Evolutionary conservation across 2,888 invertebrate genomes (phyloP), one percentile per base, ranked within the genome.

Genomic region (Eulithis testata): DNA sequence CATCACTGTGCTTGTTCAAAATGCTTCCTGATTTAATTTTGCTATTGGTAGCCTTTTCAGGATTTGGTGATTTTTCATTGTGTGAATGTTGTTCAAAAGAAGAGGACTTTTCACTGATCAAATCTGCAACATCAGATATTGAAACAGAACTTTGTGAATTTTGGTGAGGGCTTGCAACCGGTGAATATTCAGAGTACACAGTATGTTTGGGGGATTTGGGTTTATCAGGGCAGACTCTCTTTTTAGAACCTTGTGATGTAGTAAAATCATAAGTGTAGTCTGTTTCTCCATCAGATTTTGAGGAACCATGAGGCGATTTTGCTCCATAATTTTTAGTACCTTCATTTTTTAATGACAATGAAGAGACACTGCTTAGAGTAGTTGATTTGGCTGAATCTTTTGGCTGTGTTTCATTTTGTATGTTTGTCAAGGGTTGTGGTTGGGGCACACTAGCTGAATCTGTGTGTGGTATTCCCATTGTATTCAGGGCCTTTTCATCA

Each of bases 181-280:
- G 77, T 8, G 73, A 73, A 66, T 76, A 60, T 71, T 79, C 82
- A 49, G 78, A n/a, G 45, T 66, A 64, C 49, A 45, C 60, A 1
- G 37, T 60, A 47, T 58, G 54, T 27, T 65, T 62, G 0, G 63
- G 63, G 37, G 60, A 61, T 21, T 61, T 60, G 45, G 69, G 64
- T 52, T 70, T 76, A 31, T 79, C 76, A 58, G 71, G 66, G 37
- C 65, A 68, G 31, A 76, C 76, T 68, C 80, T 82, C 45, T 82
- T 77, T 72, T 80, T 79, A 44, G 85, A 82, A 57, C 71, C 69
- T 47, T 78, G 77, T 58, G 89, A 86, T 56, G 84, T 77, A 65
- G 87, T 84, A 68, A 93, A 93, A 70, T 92, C 91, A 69, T 85
- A 85, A 71, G 89, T 92, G 63, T 90, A 90, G 31, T 91, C 91